A percentile compares a stretch with the other conserved stretches of the same genome.
phyloP scores from a whole-genome alignment of 1,140 invertebrate species.

The Tribolium madens region DNA sequence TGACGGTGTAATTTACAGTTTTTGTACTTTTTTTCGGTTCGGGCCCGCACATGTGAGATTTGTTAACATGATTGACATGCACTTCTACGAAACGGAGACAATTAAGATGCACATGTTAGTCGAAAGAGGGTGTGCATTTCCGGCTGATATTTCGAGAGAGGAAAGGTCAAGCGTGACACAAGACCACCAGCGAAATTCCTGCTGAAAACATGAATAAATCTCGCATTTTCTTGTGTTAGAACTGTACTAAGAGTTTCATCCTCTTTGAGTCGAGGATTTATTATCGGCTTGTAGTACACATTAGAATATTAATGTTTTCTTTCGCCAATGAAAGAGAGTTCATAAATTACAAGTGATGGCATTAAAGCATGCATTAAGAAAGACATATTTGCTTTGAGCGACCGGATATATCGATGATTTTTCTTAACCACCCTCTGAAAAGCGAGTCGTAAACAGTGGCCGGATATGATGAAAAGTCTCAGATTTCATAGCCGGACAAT shows the following conservation, averaged over 20 bases:
- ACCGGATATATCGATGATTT: constrained; percentile 11
- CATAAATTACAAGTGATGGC: constrained; percentile 2
- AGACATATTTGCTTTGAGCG: not conserved
- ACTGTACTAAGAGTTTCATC: not conserved
- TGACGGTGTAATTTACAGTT: constrained; percentile 2
- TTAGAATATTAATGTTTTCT: constrained; percentile 9
- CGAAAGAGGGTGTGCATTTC: constrained; percentile 23
- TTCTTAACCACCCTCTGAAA: not conserved
- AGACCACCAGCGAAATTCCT: constrained; percentile 11
- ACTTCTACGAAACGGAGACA: constrained; percentile 22
- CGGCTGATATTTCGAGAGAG: constrained; percentile 21
- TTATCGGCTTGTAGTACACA: constrained; percentile 4
- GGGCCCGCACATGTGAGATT: constrained; percentile 20
- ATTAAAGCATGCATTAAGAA: not conserved
- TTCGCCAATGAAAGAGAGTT: constrained; percentile 9
- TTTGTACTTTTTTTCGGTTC: not conserved
- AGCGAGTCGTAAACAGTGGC: not conserved
- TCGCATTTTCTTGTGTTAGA: not conserved
- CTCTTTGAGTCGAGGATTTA: constrained; percentile 3
- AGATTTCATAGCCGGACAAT: constrained; percentile 13
- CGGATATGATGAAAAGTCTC: constrained; percentile 27
- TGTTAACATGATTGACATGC: constrained; percentile 27
- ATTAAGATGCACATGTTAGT: constrained; percentile 35
- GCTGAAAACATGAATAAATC: constrained; percentile 4
- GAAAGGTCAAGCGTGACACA: constrained; percentile 15